Evolutionary conservation across 2,797 vertebrate genomes (phyloP), one percentile per base, ranked within the genome.

Genomic region (Hylomyscus alleni): DNA sequence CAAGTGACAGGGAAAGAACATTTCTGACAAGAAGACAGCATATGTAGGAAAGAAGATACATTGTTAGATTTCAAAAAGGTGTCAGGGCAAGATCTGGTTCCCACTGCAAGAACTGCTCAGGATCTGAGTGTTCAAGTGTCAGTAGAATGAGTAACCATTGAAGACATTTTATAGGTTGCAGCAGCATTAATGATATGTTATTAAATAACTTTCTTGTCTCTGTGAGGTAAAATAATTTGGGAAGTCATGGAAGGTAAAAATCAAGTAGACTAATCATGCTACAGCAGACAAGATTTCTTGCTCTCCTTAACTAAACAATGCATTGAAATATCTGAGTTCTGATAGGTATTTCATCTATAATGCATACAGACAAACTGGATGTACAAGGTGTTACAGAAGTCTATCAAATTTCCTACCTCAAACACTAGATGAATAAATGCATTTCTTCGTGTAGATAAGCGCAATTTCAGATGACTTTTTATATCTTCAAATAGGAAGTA

Each of bases 381-480:
- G 2, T 10, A 77, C 34, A 58, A 60, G 40, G 3, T 84, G 17
- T 73, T 89, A 75, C 81, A 4, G 24, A 73, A 96, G 9, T 8
- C 6, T 89, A 29, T 7, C 14, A 89, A 83, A 26, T 82, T 56
- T 93, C 44, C 15, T 82, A 6, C 17, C 20, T 52, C 78, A 62
- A 90, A 82, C 3, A 37, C 5, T 76, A 8, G 12, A 93, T 12
- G 85, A 89, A 87, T 86, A 34, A 62, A 60, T 84, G 1, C 3
- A 87, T 88, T 72, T 14, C 77, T 94, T 88, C 4, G 85, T 67
- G 56, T 81, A 92, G 67, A 56, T 52, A 4, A 22, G 8, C 50
- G 44, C 24, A 80, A n/a, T 40, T 92, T 69, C 40, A 94, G 22
- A 52, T 72, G 7, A 22, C 56, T 92, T 93, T 87, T 65, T 76